Conservation (phyloP, 30 jellyfish, hydroid and myxozoan species). For the Turritopsis dohrnii region DNA sequence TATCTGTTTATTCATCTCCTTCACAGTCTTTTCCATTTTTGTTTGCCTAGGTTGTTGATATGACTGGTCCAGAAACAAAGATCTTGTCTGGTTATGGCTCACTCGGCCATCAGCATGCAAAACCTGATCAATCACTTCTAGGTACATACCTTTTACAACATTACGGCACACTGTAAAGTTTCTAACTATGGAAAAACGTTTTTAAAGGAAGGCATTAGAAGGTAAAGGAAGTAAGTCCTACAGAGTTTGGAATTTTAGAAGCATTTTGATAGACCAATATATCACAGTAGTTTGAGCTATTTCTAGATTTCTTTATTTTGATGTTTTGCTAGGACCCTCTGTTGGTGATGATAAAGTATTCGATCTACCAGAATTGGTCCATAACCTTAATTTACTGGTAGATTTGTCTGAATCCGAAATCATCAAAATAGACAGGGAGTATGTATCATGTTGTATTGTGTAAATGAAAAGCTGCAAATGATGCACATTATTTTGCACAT, state of each 20-base stretch:
- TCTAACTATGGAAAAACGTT: background rate
- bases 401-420: conserved; percentile 91
- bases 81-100: conserved; percentile 85
- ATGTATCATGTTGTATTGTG: background rate
- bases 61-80: conserved; percentile 97
- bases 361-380: conserved; percentile 78
- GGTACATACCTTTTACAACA: background rate
- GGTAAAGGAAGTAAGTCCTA: background rate
- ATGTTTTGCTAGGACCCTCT: background rate
- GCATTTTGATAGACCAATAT: background rate
- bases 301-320: too few species aligned
- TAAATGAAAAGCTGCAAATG: too few species aligned
- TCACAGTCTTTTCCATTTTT: too few species aligned
- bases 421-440: conserved; percentile 86
- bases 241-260: background rate
- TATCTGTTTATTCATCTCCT: too few species aligned
- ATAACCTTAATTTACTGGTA: conserved; percentile 65
- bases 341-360: conserved; percentile 52
- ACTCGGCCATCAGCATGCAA: conserved; percentile 87
- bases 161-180: too few species aligned
- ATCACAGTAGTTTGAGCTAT: too few species aligned
- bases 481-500: too few species aligned
- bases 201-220: background rate
- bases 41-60: conserved; percentile 76
- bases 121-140: conserved; percentile 69